Conservation (phyloP, 2,797 vertebrate genomes). For the Pachyuromys duprasi region DNA sequence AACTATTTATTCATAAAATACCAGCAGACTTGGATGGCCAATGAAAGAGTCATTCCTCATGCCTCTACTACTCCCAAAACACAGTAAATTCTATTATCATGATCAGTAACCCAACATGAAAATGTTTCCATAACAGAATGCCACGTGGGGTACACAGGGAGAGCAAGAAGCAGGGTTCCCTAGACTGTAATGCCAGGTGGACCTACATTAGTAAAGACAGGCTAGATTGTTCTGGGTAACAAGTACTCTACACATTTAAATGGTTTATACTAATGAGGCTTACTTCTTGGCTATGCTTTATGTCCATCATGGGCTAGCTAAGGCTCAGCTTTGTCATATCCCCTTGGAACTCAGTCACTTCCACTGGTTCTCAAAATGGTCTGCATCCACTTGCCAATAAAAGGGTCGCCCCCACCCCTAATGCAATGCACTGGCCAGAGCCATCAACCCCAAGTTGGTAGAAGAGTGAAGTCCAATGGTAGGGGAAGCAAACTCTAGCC, state of each 20-base stretch:
- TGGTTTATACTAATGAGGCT: background rate
- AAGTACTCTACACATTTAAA: background rate
- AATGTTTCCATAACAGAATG: background rate
- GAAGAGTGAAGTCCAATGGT: background rate
- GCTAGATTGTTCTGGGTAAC: background rate
- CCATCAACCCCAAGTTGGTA: background rate
- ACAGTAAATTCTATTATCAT: background rate
- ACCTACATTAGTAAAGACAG: background rate
- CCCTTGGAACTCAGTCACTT: background rate
- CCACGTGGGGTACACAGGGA: background rate
- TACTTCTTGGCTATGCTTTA: background rate
- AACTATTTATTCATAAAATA: constrained; percentile 25
- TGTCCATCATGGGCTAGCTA: background rate
- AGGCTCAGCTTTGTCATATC: background rate
- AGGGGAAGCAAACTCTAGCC: background rate
- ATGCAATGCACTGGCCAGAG: background rate
- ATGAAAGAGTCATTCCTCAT: background rate
- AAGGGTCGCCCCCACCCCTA: background rate
- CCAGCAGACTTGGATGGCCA: background rate
- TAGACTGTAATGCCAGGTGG: background rate
- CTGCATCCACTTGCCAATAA: background rate
- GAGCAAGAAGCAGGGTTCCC: background rate
- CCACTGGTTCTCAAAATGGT: background rate
- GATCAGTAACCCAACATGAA: background rate
- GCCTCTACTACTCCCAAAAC: background rate